Conservation (phyloP, 2,888 invertebrate species). For the Xanthia togata region DNA sequence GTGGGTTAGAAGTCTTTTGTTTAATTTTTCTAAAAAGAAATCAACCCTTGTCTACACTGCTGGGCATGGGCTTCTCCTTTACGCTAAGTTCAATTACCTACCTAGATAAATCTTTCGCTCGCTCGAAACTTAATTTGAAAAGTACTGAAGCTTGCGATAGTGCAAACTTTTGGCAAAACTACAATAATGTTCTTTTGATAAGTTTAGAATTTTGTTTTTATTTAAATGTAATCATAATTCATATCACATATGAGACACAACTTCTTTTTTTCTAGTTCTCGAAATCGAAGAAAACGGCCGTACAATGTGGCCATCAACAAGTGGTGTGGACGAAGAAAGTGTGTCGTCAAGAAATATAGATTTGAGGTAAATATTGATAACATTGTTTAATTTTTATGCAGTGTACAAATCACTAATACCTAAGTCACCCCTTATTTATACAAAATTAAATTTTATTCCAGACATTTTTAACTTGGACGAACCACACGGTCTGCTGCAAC, state of each 20-base stretch:
- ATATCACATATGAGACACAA: too few relatives aligned
- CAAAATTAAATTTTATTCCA: conserved; percentile 67
- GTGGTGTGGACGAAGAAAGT: conserved; percentile 78
- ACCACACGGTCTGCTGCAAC: conserved; percentile 82
- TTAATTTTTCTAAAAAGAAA: neutral
- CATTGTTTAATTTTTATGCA: neutral
- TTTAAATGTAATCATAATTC: neutral
- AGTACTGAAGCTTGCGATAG: neutral
- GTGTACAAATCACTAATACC: neutral
- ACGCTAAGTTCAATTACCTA: neutral
- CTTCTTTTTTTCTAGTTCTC: conserved; percentile 53
- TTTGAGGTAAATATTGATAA: conserved; percentile 70
- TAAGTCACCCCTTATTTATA: neutral
- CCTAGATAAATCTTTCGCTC: neutral
- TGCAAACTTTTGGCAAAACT: too few relatives aligned
- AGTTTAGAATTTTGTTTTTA: neutral
- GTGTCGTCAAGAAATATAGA: conserved; percentile 72
- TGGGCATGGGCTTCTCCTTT: neutral
- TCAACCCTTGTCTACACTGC: neutral
- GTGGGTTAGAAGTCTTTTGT: neutral
- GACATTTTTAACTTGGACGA: conserved; percentile 74
- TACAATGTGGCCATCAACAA: conserved; percentile 71
- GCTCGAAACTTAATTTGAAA: neutral
- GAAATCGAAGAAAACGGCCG: conserved; percentile 59
- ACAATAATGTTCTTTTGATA: neutral